A percentile compares a stretch with the other conserved stretches of the same genome.
Evolutionary conservation across 2,797 vertebrate species (phyloP).

Genomic region (Salarias fasciatus): DNA sequence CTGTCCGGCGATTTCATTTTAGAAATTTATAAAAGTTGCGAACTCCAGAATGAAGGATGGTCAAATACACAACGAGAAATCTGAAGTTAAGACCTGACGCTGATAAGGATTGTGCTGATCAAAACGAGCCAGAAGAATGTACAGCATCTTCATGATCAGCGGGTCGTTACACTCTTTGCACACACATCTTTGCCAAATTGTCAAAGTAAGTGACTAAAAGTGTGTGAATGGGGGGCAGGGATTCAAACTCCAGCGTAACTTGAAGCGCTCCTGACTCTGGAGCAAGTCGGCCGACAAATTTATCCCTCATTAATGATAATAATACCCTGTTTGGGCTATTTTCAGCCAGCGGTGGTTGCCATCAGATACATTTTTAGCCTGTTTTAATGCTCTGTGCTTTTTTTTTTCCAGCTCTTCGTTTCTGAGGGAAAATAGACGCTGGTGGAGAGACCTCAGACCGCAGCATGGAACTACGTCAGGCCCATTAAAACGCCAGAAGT

Average conservation of each 20-base stretch:
- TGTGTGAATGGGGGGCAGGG: too few relatives aligned
- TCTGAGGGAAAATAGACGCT: conserved; percentile 79
- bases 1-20: too few relatives aligned
- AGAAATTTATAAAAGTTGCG: too few relatives aligned
- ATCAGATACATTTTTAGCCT: conserved; percentile 84
- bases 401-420: conserved; percentile 79
- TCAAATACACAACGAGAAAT: too few relatives aligned
- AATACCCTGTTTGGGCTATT: conserved; percentile 82
- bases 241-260: conserved; percentile 56
- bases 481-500: conserved; percentile 78
- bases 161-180: too few relatives aligned
- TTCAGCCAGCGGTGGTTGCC: conserved; percentile 79
- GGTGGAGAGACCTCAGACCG: conserved; percentile 81
- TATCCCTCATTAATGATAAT: conserved; percentile 86
- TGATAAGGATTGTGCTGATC: too few relatives aligned
- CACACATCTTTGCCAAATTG: conserved; percentile 35
- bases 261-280: conserved; percentile 72
- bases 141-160: too few relatives aligned
- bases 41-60: too few relatives aligned
- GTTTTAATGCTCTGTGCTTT: conserved; percentile 79
- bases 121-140: too few relatives aligned
- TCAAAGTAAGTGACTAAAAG: too few relatives aligned
- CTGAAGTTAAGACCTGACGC: too few relatives aligned
- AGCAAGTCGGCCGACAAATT: conserved; percentile 78
- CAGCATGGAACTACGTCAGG: conserved; percentile 82